Percentiles rank a stretch among this genome's conserved stretches.
Evolutionary conservation across 2,797 vertebrate species (phyloP).

Genomic region (Hirundo rustica): DNA sequence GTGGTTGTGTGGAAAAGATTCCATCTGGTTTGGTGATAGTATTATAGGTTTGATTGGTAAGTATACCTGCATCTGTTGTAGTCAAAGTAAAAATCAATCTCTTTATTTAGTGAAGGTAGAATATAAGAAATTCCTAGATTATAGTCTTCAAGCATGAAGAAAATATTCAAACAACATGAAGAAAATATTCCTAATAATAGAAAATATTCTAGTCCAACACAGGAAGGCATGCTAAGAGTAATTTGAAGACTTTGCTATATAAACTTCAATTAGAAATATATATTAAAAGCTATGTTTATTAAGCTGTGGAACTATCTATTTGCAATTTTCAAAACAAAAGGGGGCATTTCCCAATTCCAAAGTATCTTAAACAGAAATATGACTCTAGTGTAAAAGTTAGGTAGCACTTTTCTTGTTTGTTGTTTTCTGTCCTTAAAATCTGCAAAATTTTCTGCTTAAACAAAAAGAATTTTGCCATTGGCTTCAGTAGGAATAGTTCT

Average conservation of each 20-base stretch:
- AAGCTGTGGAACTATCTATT: background rate
- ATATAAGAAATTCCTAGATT: background rate
- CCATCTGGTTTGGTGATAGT: background rate
- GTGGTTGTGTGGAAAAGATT: background rate
- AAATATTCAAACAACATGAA: background rate
- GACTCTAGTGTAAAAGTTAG: background rate
- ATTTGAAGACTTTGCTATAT: background rate
- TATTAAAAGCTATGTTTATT: background rate
- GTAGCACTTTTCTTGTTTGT: background rate
- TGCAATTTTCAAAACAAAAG: background rate
- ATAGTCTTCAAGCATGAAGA: background rate
- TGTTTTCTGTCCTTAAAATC: background rate
- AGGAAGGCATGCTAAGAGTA: background rate
- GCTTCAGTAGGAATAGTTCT: background rate
- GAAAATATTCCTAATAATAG: background rate
- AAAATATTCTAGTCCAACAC: background rate
- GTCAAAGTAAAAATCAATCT: slow-evolving; percentile 19
- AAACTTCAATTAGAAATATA: background rate
- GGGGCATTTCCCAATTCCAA: background rate
- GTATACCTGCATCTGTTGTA: background rate
- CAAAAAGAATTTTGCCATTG: background rate
- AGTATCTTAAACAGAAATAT: background rate
- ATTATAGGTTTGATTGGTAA: background rate
- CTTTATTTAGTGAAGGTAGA: background rate
- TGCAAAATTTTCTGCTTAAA: background rate